Evolutionary conservation across 1,140 invertebrate genomes (phyloP), one percentile per base, ranked within the genome.

Genomic region (Tribolium madens): DNA sequence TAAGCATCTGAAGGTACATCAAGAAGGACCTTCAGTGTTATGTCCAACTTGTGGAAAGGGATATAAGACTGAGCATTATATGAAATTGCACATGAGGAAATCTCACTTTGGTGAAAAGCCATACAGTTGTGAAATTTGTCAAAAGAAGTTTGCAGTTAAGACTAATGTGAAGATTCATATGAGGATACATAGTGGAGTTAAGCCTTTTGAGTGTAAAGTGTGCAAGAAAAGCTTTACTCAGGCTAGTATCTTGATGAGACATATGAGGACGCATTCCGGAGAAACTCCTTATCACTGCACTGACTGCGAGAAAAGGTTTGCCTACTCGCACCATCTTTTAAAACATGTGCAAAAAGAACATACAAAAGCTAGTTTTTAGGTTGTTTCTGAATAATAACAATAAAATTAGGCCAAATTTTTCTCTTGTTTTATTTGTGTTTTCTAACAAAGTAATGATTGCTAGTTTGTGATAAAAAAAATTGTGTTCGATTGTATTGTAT

Each of bases 91-190:
- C 10, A 6, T 10, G 17, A 57, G 21, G 17, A 4, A 42, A 10
- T 21, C 3, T 21, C 15, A 57, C 17, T 4, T 17, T 1, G 17
- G 21, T 21, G 52, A 18, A 6, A 57, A 57, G 17, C 14, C 5
- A 0, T 18, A 21, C 6, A 57, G 17, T 21, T 57, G 52, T 21
- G 17, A 17, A 18, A 17, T 57, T 13, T 79, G 78, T 50, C 71
- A 77, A 1, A 83, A 83, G 52, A 71, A 71, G 1, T 86, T 86
- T 18, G 75, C 80, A 15, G 81, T 83, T 53, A 78, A 76, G 0
- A 80, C 82, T 52, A 86, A 85, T 76, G 47, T 85, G 0, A 73
- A 70, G 0, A 76, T 81, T 0, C 85, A 85, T 42, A 76, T 76
- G 50, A 78, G 81, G 0, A 73, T 78, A 12, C 85, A 86, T 68